phyloP scores from a whole-genome alignment of 1,140 invertebrate species.

The Ooceraea biroi region DNA sequence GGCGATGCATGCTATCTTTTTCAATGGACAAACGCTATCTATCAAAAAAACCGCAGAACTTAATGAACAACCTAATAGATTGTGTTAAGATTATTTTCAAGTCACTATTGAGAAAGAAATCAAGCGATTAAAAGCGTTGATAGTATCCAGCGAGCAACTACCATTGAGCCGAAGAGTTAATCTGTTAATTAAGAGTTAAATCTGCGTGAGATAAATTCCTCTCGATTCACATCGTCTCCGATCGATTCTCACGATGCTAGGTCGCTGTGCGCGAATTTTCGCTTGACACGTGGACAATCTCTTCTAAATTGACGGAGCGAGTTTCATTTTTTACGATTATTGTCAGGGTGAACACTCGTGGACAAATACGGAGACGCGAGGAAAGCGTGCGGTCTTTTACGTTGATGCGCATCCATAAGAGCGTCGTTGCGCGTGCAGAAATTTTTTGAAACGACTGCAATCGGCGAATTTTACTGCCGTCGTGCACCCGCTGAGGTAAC shows the following conservation, averaged over 20 bases:
- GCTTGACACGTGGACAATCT: conserved; percentile 1
- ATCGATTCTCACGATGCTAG: neutral
- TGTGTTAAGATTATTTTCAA: too few relatives aligned
- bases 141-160: too few relatives aligned
- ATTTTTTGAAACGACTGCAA: conserved; percentile 2
- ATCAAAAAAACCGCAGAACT: too few relatives aligned
- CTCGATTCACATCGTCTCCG: neutral
- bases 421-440: neutral
- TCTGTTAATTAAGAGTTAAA: too few relatives aligned
- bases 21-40: too few relatives aligned
- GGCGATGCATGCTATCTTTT: too few relatives aligned
- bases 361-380: neutral
- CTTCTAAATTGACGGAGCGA: neutral
- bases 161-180: too few relatives aligned
- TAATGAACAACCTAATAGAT: too few relatives aligned
- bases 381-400: neutral
- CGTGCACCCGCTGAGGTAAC: neutral
- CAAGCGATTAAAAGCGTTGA: too few relatives aligned
- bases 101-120: too few relatives aligned
- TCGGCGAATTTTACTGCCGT: neutral
- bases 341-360: neutral
- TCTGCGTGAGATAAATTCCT: conserved; percentile 27
- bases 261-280: neutral
- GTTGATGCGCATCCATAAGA: neutral
- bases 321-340: conserved; percentile 29